Base-by-base conservation (phyloP, 2,113 vertebrate genomes). In the Tricholaema leucomelas region DNA sequence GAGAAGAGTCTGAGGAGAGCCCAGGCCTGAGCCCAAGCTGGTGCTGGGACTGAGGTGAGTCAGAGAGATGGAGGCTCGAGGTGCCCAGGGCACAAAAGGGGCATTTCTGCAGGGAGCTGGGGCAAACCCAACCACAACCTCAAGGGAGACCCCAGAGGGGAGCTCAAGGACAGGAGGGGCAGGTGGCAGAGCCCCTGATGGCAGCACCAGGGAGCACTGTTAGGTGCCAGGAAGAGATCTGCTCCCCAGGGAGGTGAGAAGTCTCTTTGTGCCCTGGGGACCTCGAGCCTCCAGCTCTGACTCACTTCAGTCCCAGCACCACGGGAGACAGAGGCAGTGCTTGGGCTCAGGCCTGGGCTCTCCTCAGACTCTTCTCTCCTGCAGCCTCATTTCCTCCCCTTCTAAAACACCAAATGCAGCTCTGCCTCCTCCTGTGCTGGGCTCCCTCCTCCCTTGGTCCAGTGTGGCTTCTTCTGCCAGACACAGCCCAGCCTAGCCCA, bases 401-500 rank as follows among this genome's bases (percentile, higher is more conserved):
- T 59, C 25, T 46, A 33, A 66, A 54, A 19, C 52, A 75, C 10
- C 13, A 36, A n/a, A n/a, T n/a, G n/a, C n/a, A n/a, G n/a, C 15
- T 88, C 13, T 81, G 44, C 30, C 40, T 77, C 9, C 15, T 4
- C 21, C 27, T 56, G 24, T 21, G 67, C 55, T 10, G 9, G 19
- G 6, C 10, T 64, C 31, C 8, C 25, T 73, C 27, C 52, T 59
- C 18, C 2, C 13, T 77, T 0, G 0, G 8, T 46, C 46, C 31
- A 59, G 16, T 5, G 9, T 65, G 73, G 18, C 23, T 77, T 73
- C 18, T 85, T 18, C 59, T 77, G 31, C 63, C 24, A 71, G 20
- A n/a, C 17, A 84, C n/a, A n/a, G n/a, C n/a, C n/a, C n/a, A n/a
- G n/a, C n/a, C n/a, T n/a, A n/a, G n/a, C n/a, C n/a, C n/a, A n/a